Evolutionary conservation across 2,888 invertebrate genomes (phyloP).

Genomic region (Rapana venosa): DNA sequence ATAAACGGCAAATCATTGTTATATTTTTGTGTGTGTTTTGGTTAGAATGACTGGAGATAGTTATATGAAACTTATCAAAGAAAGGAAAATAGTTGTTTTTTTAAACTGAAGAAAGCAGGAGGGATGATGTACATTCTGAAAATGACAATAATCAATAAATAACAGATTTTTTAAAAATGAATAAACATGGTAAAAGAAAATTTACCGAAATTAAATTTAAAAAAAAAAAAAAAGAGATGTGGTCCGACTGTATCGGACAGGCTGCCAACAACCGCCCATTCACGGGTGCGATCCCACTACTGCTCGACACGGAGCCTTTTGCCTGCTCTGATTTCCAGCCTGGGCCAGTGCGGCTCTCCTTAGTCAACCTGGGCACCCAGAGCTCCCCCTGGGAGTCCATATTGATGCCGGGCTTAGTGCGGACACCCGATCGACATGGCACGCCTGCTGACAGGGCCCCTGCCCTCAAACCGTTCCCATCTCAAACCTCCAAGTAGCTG

Average conservation of each 20-base stretch:
- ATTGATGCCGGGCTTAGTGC: conserved; percentile 97
- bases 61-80: too few species aligned
- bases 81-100: too few species aligned
- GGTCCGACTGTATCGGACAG: conserved; percentile 88
- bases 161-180: too few species aligned
- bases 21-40: too few species aligned
- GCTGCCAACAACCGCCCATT: conserved; percentile 89
- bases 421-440: conserved; percentile 91
- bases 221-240: not conserved
- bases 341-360: conserved; percentile 99
- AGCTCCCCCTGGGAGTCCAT: conserved; percentile 94
- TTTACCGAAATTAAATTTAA: too few species aligned
- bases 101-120: too few species aligned
- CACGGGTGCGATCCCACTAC: conserved; percentile 94
- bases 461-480: conserved; percentile 94
- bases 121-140: too few species aligned
- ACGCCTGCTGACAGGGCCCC: conserved; percentile 85
- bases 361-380: conserved; percentile 91
- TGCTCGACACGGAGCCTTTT: conserved; percentile 98
- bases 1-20: too few species aligned
- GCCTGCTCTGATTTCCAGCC: conserved; percentile 93
- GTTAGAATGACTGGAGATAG: too few species aligned
- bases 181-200: too few species aligned
- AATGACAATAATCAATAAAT: too few species aligned
- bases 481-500: conserved; percentile 95